Conservation (phyloP, 2,113 vertebrate genomes). For the Poicephalus meyeri region DNA sequence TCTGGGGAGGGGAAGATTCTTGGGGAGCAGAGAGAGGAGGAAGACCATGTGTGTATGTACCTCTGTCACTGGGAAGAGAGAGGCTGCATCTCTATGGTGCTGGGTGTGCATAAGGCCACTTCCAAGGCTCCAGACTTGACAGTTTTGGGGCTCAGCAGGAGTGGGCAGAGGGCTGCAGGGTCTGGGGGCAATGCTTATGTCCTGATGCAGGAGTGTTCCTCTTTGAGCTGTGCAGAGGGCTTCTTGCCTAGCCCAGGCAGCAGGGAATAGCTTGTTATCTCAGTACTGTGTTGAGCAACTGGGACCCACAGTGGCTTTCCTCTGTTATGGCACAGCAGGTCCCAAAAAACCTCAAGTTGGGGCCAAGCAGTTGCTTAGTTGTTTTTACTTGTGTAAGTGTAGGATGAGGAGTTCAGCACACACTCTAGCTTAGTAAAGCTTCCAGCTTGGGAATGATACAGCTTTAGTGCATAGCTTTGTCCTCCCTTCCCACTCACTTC, state of each 20-base stretch:
- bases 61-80: neutral
- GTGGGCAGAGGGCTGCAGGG: neutral
- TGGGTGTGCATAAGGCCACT: neutral
- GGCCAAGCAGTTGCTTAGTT: neutral
- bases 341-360: neutral
- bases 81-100: neutral
- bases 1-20: neutral
- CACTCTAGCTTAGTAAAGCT: neutral
- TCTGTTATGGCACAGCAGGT: neutral
- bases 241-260: neutral
- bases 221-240: too few species aligned
- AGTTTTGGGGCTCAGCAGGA: neutral
- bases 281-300: accelerated
- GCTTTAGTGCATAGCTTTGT: neutral
- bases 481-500: neutral
- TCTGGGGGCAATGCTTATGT: neutral
- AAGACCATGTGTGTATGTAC: accelerated
- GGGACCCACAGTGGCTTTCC: neutral
- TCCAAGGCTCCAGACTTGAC: neutral
- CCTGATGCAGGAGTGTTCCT: neutral
- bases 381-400: too few species aligned
- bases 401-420: neutral
- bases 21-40: neutral
- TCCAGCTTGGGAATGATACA: neutral
- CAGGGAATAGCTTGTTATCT: neutral